Evolutionary conservation across 2,113 vertebrate genomes (phyloP).

Genomic region (Hypocryptadius cinnamomeus): DNA sequence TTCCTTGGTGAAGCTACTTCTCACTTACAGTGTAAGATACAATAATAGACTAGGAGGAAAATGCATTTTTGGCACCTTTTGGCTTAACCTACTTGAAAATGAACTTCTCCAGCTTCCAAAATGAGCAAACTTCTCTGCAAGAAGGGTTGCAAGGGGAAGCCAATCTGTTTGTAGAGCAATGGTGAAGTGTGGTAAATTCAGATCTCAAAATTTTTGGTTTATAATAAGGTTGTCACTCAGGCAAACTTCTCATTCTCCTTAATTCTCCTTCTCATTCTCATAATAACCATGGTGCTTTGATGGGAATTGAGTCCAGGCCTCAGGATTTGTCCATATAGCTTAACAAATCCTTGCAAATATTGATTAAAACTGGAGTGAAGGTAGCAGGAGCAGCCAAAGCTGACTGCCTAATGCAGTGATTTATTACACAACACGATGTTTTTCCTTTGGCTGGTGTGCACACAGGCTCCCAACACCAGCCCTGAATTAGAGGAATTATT

Average conservation of each 20-base stretch:
- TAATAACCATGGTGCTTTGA: background rate
- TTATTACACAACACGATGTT: background rate
- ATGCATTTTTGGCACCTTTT: conserved; percentile 63
- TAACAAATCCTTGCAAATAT: conserved; percentile 30
- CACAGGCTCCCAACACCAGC: background rate
- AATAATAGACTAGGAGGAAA: conserved; percentile 62
- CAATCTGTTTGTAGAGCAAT: conserved; percentile 21
- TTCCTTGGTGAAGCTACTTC: conserved; percentile 60
- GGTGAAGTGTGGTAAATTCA: conserved; percentile 18
- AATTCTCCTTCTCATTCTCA: background rate
- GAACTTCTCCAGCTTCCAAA: conserved; percentile 31
- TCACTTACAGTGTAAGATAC: conserved; percentile 63
- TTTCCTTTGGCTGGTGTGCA: background rate
- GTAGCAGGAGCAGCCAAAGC: background rate
- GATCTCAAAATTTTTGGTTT: background rate
- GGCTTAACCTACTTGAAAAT: conserved; percentile 64
- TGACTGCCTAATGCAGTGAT: conserved; percentile 10
- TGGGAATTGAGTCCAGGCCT: background rate
- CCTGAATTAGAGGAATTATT: conserved; percentile 17
- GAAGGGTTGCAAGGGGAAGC: conserved; percentile 29
- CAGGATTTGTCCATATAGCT: background rate
- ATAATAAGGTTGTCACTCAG: background rate
- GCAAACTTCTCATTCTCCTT: conserved; percentile 7
- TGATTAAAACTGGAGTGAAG: conserved; percentile 17
- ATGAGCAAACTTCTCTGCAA: conserved; percentile 34